A percentile compares a stretch with the other conserved stretches of the same genome.
phyloP scores from a whole-genome alignment of 2,113 vertebrate genomes.

The Gnathonemus longibarbis region DNA sequence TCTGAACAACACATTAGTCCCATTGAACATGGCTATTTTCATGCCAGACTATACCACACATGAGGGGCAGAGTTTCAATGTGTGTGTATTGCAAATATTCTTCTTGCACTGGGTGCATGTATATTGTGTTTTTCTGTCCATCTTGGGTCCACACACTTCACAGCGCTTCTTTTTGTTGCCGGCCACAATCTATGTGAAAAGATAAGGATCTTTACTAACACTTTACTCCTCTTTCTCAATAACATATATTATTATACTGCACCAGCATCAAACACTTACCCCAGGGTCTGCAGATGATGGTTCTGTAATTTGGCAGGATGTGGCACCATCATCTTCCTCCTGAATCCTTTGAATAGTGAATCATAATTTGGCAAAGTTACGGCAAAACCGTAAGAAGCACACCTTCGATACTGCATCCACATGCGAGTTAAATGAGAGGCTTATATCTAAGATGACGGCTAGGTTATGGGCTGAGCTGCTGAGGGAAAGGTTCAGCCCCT shows the following conservation, averaged over 20 bases:
- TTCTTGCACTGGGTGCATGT: conserved; percentile 23
- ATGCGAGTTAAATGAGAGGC: no score
- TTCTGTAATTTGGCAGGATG: neutral
- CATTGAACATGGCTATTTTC: neutral
- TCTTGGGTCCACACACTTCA: conserved; percentile 23
- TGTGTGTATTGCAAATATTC: conserved; percentile 21
- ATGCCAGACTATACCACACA: neutral
- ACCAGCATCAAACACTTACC: neutral
- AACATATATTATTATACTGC: neutral
- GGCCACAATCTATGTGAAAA: neutral
- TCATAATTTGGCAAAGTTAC: no score
- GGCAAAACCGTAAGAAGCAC: no score
- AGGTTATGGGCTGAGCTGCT: no score
- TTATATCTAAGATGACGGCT: no score
- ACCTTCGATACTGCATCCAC: no score
- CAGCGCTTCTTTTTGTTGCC: conserved; percentile 23
- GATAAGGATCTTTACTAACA: neutral
- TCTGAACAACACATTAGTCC: no score
- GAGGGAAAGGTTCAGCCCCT: no score
- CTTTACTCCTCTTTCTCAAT: neutral
- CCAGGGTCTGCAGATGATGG: conserved; percentile 20
- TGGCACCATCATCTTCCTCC: neutral
- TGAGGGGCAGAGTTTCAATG: neutral
- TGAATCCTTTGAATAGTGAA: no score
- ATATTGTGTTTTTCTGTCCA: conserved; percentile 23